Base-by-base conservation (phyloP, 2,797 vertebrate species). In the Cirrhinus molitorella region DNA sequence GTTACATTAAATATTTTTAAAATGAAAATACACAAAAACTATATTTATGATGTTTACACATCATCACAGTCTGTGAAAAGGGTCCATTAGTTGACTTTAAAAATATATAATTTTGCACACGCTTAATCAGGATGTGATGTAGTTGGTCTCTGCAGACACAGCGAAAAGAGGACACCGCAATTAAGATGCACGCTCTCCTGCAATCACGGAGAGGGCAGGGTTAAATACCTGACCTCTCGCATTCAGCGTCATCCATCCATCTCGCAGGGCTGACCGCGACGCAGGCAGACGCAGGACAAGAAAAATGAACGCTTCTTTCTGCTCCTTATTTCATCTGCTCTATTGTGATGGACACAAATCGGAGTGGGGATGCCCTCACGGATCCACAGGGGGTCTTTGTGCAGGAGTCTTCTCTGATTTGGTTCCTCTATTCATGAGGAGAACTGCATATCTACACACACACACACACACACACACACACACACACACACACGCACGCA, bases 301-400 rank as follows among this genome's bases (percentile, higher is more conserved):
- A 89, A 89, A 95, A 94, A 94, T 93, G 91, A 94, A 92, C 90
- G 89, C 75, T 89, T 92, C 94, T 93, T 93, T 95, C 93, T 93
- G 90, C 93, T 94, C 93, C 93, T 95, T 93, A 94, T 94, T 94
- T 94, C 92, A 95, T 94, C 93, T 89, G 92, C 91, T 88, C 95
- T 88, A 94, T 96, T 95, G 94, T 95, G 90, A 90, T 89, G 90
- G 92, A 94, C 93, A 94, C 93, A 94, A 94, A 94, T 94, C 94
- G 89, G 92, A 92, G 93, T 94, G 90, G 93, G 91, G 95, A 95
- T 94, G 94, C 93, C 94, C 93, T 93, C 88, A 85, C 88, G 88
- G 85, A 93, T 90, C 92, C 89, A 91, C 93, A 83, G 94, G 94
- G 93, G 94, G 93, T 92, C 94, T 95, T 96, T 95, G 94, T 95